Evolutionary conservation across 2,888 invertebrate species (phyloP), one percentile per base, ranked within the genome.

Genomic region (Epicampocera succincta): DNA sequence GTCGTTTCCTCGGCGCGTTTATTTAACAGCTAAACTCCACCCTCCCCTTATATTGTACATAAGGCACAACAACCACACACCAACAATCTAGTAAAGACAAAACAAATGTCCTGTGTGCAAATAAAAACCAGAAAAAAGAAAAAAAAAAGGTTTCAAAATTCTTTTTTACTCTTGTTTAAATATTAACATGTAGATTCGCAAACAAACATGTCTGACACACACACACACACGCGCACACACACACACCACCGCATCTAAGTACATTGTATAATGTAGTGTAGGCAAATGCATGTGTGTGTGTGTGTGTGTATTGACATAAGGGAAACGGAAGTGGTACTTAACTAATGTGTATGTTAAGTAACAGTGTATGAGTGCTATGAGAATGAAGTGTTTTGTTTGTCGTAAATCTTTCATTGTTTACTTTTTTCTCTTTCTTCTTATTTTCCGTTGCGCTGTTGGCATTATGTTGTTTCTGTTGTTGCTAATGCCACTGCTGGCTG

Each of bases 361-460:
- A 68, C 71, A 80, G 63, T 76, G 84, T 84, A 84, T 84, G 83
- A 83, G 84, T 85, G 52, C 46, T 79, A 61, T 66, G 82, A 84
- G 84, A 84, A 85, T 86, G 84, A 85, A 86, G 85, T 85, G 85
- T 79, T 79, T 73, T 73, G 52, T 79, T 79, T 79, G 66, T 52
- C 73, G 60, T 79, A 72, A 52, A 72, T 78, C 38, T 61, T 72
- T 52, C 29, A 46, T 73, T 73, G 21, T 63, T 73, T 50, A 29
- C 54, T 44, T 48, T 61, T 63, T 56, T 52, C 3, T 25, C 2
- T 25, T 48, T 5, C 1, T 33, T 33, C 9, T 42, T 63, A 21
- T 66, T 54, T 72, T 17, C 6, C 19, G 12, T 63, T 46, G n/a
- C 54, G 48, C 66, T 58, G 44, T 50, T 74, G 44, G 72, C 76